A percentile compares a stretch with the other conserved stretches of the same genome.
phyloP scores from a whole-genome alignment of 2,888 invertebrate genomes.

The Drosophila neutralis region DNA sequence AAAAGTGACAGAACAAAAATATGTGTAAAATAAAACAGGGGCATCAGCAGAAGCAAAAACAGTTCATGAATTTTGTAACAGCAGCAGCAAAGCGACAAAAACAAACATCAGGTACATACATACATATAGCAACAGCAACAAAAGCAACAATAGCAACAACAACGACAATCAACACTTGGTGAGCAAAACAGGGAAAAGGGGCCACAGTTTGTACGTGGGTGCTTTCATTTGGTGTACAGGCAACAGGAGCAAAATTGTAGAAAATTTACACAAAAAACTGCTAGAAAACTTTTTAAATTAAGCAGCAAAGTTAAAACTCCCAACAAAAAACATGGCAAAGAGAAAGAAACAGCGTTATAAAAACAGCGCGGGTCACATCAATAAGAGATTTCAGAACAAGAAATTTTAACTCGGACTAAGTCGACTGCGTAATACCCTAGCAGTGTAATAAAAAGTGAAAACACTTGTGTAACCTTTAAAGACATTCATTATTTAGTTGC shows the following conservation, averaged over 20 bases:
- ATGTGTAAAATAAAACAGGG: slow-evolving; percentile 76
- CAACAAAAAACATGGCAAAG: slow-evolving; percentile 45
- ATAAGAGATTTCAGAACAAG: slow-evolving; percentile 35
- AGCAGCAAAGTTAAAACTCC: slow-evolving; percentile 76
- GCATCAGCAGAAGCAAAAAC: slow-evolving; percentile 58
- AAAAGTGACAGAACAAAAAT: slow-evolving; percentile 77
- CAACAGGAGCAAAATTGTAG: slow-evolving; percentile 54
- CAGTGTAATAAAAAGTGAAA: background rate
- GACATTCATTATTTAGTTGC: background rate
- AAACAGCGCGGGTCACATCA: slow-evolving; percentile 15
- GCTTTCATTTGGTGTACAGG: slow-evolving; percentile 11
- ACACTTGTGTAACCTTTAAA: background rate
- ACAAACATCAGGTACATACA: slow-evolving; percentile 59
- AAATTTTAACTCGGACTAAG: background rate
- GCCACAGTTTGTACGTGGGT: slow-evolving; percentile 39
- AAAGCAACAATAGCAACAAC: slow-evolving; percentile 11
- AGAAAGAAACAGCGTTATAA: slow-evolving; percentile 1
- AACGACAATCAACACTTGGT: slow-evolving; percentile 57
- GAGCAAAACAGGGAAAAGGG: slow-evolving; percentile 6
- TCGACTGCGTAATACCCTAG: background rate
- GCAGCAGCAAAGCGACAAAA: slow-evolving; percentile 73
- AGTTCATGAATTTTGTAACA: slow-evolving; percentile 76
- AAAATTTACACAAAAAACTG: slow-evolving; percentile 62
- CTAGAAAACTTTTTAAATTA: slow-evolving; percentile 75
- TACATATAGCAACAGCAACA: slow-evolving; percentile 30